Evolutionary conservation across 2,113 vertebrate genomes (phyloP), one percentile per base, ranked within the genome.

Genomic region (Ceratotherium simum): DNA sequence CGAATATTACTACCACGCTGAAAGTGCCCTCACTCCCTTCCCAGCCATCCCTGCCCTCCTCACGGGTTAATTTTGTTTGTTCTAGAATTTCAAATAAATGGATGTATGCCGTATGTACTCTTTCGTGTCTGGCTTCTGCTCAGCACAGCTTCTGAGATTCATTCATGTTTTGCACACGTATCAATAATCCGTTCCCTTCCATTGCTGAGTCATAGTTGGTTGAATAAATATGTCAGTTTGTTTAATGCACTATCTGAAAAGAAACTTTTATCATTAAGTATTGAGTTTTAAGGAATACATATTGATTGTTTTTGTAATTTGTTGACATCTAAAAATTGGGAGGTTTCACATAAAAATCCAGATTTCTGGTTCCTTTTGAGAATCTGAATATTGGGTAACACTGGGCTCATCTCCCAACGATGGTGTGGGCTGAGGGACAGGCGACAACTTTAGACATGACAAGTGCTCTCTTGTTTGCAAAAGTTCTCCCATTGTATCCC

Each of bases 211-310:
- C 69, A 73, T 10, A 20, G 20, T 48, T 39, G 42, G 31, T 62
- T 67, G 67, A 81, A 25, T 91, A 84, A 91, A 33, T 81, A 83
- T 46, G 76, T 58, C 18, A 21, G 20, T 72, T 83, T 92, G 31
- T 36, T 88, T 62, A 93, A 54, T 25, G 18, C 3, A 36, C 60
- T 58, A 33, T 70, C 46, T 78, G 72, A 8, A 70, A 75, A 54
- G 39, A 60, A 72, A 86, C 36, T 67, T 93, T 91, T 21, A 95
- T 83, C 87, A 72, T 82, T 82, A 89, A 93, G 75, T 25, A 21
- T 65, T 58, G 18, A 69, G 18, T 80, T 91, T 91, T 75, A 95
- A 95, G 90, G 79, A 91, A 78, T 56, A 76, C 5, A 86, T 29
- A 48, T 7, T 65, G 64, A 92, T 94, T 46, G n/a, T 25, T 91